These are phyloP conservation scores for Zonitis immaculata DNA, from an alignment of 2,888 invertebrate genomes.

Conservation along the genomic window DNA sequence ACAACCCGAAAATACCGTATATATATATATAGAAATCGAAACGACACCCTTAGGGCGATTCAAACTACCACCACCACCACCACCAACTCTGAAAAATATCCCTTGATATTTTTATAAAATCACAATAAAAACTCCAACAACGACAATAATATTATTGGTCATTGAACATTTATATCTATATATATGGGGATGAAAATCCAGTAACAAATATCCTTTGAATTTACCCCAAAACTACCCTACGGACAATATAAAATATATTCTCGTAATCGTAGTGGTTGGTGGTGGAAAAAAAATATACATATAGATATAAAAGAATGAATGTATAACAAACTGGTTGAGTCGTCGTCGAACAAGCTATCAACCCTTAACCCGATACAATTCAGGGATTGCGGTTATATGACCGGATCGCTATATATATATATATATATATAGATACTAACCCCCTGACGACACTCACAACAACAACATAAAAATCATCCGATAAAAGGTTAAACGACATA, in stretches of 20 bases:
- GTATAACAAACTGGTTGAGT: neutral
- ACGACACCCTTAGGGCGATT: neutral
- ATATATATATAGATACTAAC: too few relatives aligned
- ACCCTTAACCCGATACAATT: neutral
- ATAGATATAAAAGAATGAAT: neutral
- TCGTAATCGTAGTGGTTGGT: conserved; percentile 1
- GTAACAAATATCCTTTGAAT: conserved; percentile 17
- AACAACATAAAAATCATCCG: conserved; percentile 10
- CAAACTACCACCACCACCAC: neutral
- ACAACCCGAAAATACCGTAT: neutral
- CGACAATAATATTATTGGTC: conserved; percentile 16
- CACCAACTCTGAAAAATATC: neutral
- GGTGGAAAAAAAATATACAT: neutral
- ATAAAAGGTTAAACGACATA: conserved; percentile 9
- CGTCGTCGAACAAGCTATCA: neutral
- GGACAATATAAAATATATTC: conserved; percentile 21
- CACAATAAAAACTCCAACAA: neutral
- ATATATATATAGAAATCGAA: neutral
- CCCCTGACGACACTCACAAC: too few relatives aligned
- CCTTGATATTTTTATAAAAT: conserved; percentile 4
- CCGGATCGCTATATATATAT: neutral
- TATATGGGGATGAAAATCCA: conserved; percentile 14
- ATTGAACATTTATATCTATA: conserved; percentile 21
- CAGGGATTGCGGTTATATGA: neutral
- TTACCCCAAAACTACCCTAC: conserved; percentile 20